Conservation (phyloP, 2,797 vertebrate species). For the Gymnocypris eckloni region DNA sequence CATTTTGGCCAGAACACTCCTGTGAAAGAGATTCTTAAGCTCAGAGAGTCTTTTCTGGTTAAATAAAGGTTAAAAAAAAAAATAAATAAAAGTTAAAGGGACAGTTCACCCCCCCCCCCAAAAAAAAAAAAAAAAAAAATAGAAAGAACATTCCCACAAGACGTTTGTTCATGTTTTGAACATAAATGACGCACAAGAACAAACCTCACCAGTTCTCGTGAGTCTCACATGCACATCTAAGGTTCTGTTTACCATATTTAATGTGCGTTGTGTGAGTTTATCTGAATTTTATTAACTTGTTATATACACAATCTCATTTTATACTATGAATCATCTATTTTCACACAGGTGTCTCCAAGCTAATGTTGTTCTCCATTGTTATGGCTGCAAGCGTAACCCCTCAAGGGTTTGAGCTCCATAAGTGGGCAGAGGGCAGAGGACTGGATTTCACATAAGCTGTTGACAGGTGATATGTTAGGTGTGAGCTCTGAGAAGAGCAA, state of each 20-base stretch:
- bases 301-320: not conserved
- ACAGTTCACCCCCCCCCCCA: not conserved
- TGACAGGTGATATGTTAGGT: constrained; percentile 61
- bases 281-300: not conserved
- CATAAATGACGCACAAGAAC: not conserved
- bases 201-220: not conserved
- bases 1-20: no score
- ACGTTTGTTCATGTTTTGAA: not conserved
- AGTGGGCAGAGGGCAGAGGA: constrained; percentile 49
- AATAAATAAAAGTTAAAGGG: not conserved
- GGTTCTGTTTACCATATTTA: not conserved
- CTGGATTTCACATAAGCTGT: constrained; percentile 49
- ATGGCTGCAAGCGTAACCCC: constrained; percentile 1
- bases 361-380: constrained; percentile 43
- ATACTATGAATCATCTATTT: constrained; percentile 2
- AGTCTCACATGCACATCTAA: not conserved
- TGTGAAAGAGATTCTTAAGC: no score
- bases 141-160: not conserved
- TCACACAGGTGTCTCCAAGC: not conserved
- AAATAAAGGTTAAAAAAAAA: no score
- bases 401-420: constrained; percentile 49
- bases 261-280: not conserved
- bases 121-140: no score
- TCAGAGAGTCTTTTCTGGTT: no score
- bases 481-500: constrained; percentile 45